phyloP scores from a whole-genome alignment of 2,888 invertebrate species.

The Cremastinae sp. region DNA sequence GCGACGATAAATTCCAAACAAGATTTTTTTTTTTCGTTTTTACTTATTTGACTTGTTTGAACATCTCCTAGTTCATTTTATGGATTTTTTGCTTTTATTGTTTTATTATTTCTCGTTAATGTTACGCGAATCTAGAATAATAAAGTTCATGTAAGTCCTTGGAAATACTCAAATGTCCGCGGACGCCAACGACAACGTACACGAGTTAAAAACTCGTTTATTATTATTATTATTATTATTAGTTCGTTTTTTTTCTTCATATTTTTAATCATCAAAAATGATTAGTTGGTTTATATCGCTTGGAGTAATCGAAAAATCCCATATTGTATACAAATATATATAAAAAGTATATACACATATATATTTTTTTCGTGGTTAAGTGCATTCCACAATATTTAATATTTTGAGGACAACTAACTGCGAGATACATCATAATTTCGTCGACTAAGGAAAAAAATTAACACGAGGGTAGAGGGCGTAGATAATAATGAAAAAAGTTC shows the following conservation, averaged over 20 bases:
- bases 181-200: slow-evolving; percentile 42
- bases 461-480: slow-evolving; percentile 49
- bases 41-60: slow-evolving; percentile 49
- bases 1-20: slow-evolving; percentile 32
- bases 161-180: slow-evolving; percentile 55
- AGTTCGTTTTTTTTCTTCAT: not conserved
- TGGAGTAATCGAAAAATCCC: slow-evolving; percentile 46
- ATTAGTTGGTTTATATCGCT: slow-evolving; percentile 46
- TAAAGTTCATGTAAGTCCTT: slow-evolving; percentile 43
- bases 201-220: slow-evolving; percentile 41
- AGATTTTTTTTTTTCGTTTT: slow-evolving; percentile 56
- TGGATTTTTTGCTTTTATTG: slow-evolving; percentile 45
- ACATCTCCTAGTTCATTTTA: slow-evolving; percentile 26
- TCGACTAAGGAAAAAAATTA: slow-evolving; percentile 49
- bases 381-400: slow-evolving; percentile 67
- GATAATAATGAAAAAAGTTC: slow-evolving; percentile 33
- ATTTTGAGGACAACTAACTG: slow-evolving; percentile 62
- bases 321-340: slow-evolving; percentile 47
- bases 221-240: slow-evolving; percentile 26
- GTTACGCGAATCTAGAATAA: slow-evolving; percentile 33
- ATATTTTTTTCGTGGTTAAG: slow-evolving; percentile 62
- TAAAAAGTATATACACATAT: slow-evolving; percentile 28
- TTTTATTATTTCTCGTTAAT: slow-evolving; percentile 24
- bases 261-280: slow-evolving; percentile 42
- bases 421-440: slow-evolving; percentile 56